These are phyloP conservation scores for Myiotriccus ornatus DNA, from an alignment of 2,797 vertebrate genomes.

Conservation along the genomic window DNA sequence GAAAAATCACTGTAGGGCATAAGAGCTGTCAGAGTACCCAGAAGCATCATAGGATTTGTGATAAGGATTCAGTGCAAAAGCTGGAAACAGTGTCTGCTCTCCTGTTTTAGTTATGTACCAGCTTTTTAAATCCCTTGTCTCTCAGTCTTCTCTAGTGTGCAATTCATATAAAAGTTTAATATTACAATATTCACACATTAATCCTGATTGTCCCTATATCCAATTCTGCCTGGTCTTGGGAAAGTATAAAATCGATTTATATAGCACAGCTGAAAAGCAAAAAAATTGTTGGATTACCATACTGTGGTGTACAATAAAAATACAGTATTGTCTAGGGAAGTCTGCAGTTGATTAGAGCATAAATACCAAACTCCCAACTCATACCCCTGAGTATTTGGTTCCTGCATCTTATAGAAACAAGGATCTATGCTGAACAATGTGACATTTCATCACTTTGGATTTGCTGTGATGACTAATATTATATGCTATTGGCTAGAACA, in stretches of 20 bases:
- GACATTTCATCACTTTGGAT: conserved; percentile 30
- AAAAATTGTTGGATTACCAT: conserved; percentile 27
- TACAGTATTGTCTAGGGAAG: not conserved
- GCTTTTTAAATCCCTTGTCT: not conserved
- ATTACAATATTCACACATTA: conserved; percentile 23
- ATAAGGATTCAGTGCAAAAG: not conserved
- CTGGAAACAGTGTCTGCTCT: not conserved
- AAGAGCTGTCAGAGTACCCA: not conserved
- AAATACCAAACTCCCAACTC: not conserved
- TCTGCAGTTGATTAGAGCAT: not conserved
- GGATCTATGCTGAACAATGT: conserved; percentile 2
- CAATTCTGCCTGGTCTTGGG: not conserved
- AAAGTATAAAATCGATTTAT: conserved; percentile 24
- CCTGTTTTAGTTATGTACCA: not conserved
- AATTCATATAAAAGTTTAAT: conserved; percentile 49
- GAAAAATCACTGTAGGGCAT: not conserved
- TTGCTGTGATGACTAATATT: not conserved
- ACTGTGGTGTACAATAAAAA: not conserved
- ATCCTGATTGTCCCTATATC: conserved; percentile 19
- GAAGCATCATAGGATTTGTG: not conserved
- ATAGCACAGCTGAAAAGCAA: not conserved
- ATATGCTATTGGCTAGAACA: conserved; percentile 9
- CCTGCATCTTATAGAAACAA: conserved; percentile 20
- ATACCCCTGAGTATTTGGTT: not conserved
- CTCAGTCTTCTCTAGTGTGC: conserved; percentile 51